Base-by-base conservation (phyloP, 1,140 invertebrate species). In the Centruroides sculpturatus region DNA sequence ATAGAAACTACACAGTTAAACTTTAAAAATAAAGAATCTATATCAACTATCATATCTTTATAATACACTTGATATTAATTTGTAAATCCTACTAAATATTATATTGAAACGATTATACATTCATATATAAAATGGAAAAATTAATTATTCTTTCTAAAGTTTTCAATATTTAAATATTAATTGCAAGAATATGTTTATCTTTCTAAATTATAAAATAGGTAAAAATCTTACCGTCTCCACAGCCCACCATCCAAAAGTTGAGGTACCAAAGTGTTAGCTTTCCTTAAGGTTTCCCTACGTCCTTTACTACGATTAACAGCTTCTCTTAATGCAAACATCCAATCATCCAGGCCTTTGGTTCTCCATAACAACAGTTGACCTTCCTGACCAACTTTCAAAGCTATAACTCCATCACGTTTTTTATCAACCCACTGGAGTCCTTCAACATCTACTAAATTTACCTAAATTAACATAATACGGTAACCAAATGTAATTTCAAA, bases 361-460 rank as follows among this genome's bases (percentile, higher is more conserved):
- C 76, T 72, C 65, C 81, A 74, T 35, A 83, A 71, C 46, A 82
- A 74, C 57, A 83, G 76, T 55, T 79, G 75, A 59, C 79, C 79
- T 68, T 81, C 80, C 61, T 57, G 50, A 13, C 62, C 58, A 47
- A 66, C 65, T 12, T 56, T 54, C 46, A 68, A 53, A 4, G 63
- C 65, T n/a, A 68, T 59, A 80, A 68, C 35, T 74, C 79, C 59
- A 81, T 80, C 63, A 74, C 77, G 71, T 75, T 82, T 71, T 78
- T 82, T 56, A 74, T 81, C 67, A 76, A 80, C 75, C 82, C 82
- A 83, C 71, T 82, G 80, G 51, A 83, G 79, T 66, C 76, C 77
- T 66, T 83, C 81, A 49, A 84, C 77, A 67, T 83, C 82, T 49
- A 81, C 80, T 62, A 84, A 70, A 71, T 82, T 82, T 55, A 83